Evolutionary conservation across 1,140 invertebrate genomes (phyloP), one percentile per base, ranked within the genome.

Genomic region (Antheraea mylitta): DNA sequence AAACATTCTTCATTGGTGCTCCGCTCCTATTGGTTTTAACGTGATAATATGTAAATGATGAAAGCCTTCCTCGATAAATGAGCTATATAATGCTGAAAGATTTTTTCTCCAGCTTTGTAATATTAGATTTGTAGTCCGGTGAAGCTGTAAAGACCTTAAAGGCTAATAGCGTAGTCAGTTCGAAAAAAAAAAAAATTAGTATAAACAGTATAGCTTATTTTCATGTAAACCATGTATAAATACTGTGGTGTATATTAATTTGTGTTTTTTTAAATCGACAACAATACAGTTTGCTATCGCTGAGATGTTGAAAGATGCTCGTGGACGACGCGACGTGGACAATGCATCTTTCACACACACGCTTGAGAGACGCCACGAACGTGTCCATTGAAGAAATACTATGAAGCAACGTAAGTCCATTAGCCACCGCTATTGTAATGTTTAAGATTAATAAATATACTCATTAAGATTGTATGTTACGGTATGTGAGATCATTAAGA

Each of bases 321-420:
- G 30, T 63, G 61, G 61, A 63, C 64, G 16, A 48, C 19, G 61
- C 64, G 16, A 48, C 19, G 61, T 69, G 68, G 68, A 69, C 63
- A 68, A 68, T 59, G 58, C 42, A 30, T 66, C 65, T 58, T 66
- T 18, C 16, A 37, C 64, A 7, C 30, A 62, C 19, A 42, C 18
- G n/a, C n/a, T 59, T 67, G 61, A 67, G 66, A 64, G 66, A 67
- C 66, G 38, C 22, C 48, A 60, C 48, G 66, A 59, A 18, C 19
- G 13, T 11, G 8, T 60, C 19, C 38, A 66, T 64, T 53, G 36
- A n/a, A 64, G 36, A n/a, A 64, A 18, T 68, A 22, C 45, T 71
- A 68, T 68, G 62, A 68, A 67, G 66, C 62, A 62, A 58, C 68
- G 48, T 68, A n/a, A 38, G 30, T 64, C 30, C 37, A 65, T 65